Evolutionary conservation across 2,888 invertebrate species (phyloP), one percentile per base, ranked within the genome.

Genomic region (Xylota segnis): DNA sequence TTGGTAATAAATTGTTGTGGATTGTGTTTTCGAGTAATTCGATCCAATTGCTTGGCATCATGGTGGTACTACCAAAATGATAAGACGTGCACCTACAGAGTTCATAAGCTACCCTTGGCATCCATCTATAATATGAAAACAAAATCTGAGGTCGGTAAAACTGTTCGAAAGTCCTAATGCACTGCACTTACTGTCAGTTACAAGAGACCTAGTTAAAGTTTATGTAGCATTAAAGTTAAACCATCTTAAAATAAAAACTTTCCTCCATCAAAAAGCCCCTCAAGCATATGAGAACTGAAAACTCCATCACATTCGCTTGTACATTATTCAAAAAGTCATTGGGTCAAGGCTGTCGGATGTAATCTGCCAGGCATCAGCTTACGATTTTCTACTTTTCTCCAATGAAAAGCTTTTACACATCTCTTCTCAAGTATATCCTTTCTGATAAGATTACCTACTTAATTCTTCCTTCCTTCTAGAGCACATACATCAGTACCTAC

Each of bases 271-370:
- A 37, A 61, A 52, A 61, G 29, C 54, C 43, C 59, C 56, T 76
- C 23, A 32, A 34, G 77, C 47, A 63, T 63, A 16, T 70, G 70
- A n/a, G 68, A 10, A 29, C 16, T 14, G 18, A 0, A 47, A 70
- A 61, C 16, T 63, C 37, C 43, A 54, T 70, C 45, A 45, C 23
- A 50, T 71, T 56, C 34, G 12, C 14, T 54, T 27, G 10, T 74
- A 43, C 56, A 70, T 81, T 71, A 76, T 72, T 72, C 40, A 72
- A 75, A 71, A 72, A 82, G 76, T 72, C 82, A 82, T 59, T 82
- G 71, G 82, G 86, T 86, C 86, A 86, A 86, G 86, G 86, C 82
- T 81, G 66, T 71, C 82, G 81, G 76, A 82, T 82, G 71, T 86
- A 72, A 86, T 82, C 84, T 61, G 23, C 54, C 76, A 58, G 34